Percentiles rank a stretch among this genome's conserved stretches.
Evolutionary conservation across 1,140 invertebrate genomes (phyloP).

Genomic region (Centruroides vittatus): DNA sequence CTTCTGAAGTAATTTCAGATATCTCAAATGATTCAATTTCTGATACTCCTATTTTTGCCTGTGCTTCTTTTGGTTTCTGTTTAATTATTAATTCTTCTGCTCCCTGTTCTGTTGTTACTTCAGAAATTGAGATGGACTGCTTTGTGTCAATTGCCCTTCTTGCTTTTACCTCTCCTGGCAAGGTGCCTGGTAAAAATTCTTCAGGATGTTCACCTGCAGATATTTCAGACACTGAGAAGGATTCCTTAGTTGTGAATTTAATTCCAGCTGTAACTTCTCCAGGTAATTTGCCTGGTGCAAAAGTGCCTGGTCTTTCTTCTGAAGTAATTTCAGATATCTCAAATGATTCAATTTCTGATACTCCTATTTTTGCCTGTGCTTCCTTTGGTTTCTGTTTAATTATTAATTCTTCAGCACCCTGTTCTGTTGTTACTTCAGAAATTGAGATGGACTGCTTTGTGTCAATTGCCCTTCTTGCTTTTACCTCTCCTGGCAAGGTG

Average conservation of each 20-base stretch:
- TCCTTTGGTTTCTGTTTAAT: not conserved
- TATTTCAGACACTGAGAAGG: constrained; percentile 9
- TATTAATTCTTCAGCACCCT: too few relatives aligned
- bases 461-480: constrained; percentile 7
- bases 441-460: constrained; percentile 14
- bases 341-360: not conserved
- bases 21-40: constrained; percentile 15
- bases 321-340: not conserved
- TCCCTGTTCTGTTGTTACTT: not conserved
- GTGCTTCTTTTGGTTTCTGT: constrained; percentile 1
- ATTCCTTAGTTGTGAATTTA: constrained; percentile 5
- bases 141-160: constrained; percentile 10
- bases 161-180: constrained; percentile 12
- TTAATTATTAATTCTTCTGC: not conserved
- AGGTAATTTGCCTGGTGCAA: not conserved
- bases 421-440: constrained; percentile 5
- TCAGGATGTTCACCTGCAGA: constrained; percentile 11
- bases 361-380: not conserved
- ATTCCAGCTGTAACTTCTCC: constrained; percentile 2
- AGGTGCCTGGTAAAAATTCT: constrained; percentile 9
- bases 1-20: constrained; percentile 12
- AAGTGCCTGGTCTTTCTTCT: not conserved
- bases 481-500: constrained; percentile 7
- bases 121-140: constrained; percentile 14
- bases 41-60: constrained; percentile 5